Conservation (phyloP, 2,113 vertebrate genomes). For the Cercocebus atys region DNA sequence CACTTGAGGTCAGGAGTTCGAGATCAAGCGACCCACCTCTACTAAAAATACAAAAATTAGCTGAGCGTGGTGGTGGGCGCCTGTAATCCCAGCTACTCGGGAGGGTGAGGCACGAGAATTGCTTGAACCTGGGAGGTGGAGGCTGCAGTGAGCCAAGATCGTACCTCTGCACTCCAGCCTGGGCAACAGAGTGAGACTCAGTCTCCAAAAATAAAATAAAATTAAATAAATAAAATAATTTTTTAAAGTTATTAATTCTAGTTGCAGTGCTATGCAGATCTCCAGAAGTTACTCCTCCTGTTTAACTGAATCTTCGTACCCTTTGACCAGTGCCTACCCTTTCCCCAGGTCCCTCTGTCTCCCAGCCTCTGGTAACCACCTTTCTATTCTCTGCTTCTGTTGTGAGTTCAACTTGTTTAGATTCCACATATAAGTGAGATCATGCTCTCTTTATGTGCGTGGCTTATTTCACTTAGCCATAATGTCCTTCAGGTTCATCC, state of each 20-base stretch:
- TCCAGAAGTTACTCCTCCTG: neutral
- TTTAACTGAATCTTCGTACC: neutral
- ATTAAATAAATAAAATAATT: too few species aligned
- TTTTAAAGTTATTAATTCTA: neutral
- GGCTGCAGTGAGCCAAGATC: too few species aligned
- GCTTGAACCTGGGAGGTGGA: too few species aligned
- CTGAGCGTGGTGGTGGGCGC: fast-evolving
- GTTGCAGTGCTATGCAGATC: neutral
- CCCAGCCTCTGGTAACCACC: neutral
- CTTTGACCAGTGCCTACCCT: too few species aligned
- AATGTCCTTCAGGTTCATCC: neutral
- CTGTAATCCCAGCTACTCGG: too few species aligned
- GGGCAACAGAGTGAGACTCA: too few species aligned
- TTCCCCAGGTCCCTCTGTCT: neutral
- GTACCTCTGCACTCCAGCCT: too few species aligned
- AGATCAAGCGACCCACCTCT: too few species aligned
- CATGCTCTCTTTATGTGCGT: neutral
- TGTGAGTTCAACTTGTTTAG: neutral
- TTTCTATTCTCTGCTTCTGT: neutral
- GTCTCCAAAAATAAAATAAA: too few species aligned
- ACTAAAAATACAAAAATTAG: too few species aligned
- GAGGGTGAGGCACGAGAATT: too few species aligned
- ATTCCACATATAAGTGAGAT: neutral
- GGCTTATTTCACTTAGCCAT: neutral
- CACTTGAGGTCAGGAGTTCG: too few species aligned